Percentiles rank a stretch among this genome's conserved stretches.
Conservation (phyloP, 2,113 vertebrate genomes). For the Hylia prasina region DNA sequence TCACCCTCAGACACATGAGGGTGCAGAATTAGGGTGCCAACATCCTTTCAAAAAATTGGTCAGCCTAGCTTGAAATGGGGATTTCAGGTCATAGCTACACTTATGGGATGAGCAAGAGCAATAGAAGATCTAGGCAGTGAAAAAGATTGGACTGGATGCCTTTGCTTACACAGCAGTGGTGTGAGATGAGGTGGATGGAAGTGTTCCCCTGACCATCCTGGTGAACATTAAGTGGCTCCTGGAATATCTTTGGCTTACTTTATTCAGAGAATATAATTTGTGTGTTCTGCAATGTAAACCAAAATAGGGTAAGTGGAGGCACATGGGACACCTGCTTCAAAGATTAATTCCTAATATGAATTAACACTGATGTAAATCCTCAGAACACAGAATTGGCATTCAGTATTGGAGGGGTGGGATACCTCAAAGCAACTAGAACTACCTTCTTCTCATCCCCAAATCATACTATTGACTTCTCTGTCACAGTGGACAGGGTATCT, state of each 20-base stretch:
- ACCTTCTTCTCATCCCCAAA: background rate
- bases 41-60: background rate
- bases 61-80: background rate
- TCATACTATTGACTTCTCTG: background rate
- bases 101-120: background rate
- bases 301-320: background rate
- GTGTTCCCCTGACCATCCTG: background rate
- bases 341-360: background rate
- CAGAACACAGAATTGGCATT: background rate
- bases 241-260: background rate
- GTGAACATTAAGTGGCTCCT: background rate
- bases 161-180: background rate
- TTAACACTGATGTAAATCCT: background rate
- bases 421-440: background rate
- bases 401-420: background rate
- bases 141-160: background rate
- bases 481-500: background rate
- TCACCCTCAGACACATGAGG: background rate
- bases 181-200: background rate
- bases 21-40: background rate
- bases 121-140: background rate
- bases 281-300: background rate
- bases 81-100: background rate
- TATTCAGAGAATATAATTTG: background rate
- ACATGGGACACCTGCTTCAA: background rate